Evolutionary conservation across 2,797 vertebrate species (phyloP).

Genomic region (Triplophysa bombifrons): DNA sequence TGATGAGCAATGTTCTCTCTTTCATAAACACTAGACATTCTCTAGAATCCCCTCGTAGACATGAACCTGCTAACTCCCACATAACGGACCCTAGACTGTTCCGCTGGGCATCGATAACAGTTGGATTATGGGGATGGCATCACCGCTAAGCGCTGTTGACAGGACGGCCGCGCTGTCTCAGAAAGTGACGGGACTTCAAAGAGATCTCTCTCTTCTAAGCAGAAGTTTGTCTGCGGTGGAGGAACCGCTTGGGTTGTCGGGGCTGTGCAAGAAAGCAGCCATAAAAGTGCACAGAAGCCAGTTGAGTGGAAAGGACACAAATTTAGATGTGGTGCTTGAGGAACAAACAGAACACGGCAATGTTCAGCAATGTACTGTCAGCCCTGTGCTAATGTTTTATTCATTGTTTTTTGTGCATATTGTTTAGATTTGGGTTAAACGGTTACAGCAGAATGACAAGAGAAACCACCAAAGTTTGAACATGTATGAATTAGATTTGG

Average conservation of each 20-base stretch:
- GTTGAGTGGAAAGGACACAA: conserved; percentile 8
- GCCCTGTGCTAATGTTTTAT: not conserved
- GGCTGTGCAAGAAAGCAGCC: not conserved
- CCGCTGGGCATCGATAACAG: conserved; percentile 15
- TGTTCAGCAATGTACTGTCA: not conserved
- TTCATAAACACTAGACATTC: conserved; percentile 19
- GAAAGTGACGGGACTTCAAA: conserved; percentile 49
- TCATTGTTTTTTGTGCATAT: no score
- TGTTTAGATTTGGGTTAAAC: no score
- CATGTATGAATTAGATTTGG: not conserved
- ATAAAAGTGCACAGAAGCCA: conserved; percentile 7
- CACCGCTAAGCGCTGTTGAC: conserved; percentile 38
- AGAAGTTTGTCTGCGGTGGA: conserved; percentile 29
- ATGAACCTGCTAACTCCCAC: conserved; percentile 3
- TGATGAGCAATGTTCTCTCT: not conserved
- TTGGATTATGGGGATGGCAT: conserved; percentile 20
- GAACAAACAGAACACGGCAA: not conserved
- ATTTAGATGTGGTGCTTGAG: not conserved
- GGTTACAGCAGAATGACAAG: not conserved
- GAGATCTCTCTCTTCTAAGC: conserved; percentile 37
- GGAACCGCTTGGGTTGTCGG: not conserved
- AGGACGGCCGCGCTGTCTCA: conserved; percentile 30
- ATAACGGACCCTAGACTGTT: conserved; percentile 23
- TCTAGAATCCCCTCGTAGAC: conserved; percentile 21
- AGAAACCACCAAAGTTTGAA: no score